phyloP scores from a whole-genome alignment of 2,113 vertebrate genomes.

The Megaceryle torquata region DNA sequence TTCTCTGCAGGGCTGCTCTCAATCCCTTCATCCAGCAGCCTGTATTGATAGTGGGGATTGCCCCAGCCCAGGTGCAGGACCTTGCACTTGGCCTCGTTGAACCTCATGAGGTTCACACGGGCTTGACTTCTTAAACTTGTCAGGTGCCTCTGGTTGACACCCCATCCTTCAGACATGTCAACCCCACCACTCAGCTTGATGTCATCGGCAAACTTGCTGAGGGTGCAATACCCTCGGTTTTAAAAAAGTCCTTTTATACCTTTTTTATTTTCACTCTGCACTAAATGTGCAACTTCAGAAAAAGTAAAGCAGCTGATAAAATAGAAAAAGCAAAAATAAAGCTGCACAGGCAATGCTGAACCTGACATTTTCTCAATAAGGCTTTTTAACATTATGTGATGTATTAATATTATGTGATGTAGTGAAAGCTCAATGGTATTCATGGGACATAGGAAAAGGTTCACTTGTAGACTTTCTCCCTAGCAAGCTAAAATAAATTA shows the following conservation, averaged over 20 bases:
- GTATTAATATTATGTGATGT: background rate
- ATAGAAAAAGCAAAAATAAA: background rate
- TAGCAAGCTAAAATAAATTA: background rate
- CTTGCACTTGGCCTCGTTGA: background rate
- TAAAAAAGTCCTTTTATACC: background rate
- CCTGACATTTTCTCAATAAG: background rate
- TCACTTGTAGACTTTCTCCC: background rate
- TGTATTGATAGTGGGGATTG: background rate
- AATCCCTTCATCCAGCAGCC: background rate
- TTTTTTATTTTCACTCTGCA: background rate
- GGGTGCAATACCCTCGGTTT: background rate
- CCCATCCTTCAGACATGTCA: background rate
- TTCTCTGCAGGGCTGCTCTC: background rate
- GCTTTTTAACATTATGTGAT: background rate
- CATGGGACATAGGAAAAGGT: background rate
- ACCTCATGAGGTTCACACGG: background rate
- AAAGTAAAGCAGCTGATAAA: background rate
- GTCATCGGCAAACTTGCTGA: background rate
- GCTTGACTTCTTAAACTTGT: background rate
- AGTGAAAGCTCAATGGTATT: background rate
- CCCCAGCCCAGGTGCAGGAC: background rate
- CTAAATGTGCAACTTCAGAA: background rate
- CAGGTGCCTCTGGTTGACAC: background rate
- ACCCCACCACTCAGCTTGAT: background rate
- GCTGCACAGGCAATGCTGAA: background rate